Evolutionary conservation across 2,888 invertebrate genomes (phyloP).

Genomic region (Cecidostiba fungosa): DNA sequence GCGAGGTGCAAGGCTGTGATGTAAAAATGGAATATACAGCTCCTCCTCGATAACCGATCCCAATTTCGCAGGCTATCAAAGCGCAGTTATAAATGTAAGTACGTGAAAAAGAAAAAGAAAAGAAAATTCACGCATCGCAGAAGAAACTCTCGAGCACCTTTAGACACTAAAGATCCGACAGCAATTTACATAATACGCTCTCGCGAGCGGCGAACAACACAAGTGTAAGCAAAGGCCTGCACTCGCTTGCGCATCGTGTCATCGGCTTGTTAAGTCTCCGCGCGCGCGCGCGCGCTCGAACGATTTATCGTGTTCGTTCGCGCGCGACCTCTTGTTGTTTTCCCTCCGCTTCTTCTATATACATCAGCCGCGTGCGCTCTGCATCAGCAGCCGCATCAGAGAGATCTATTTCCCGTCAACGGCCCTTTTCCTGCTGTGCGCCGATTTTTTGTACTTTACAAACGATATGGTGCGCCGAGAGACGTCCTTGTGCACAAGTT

Average conservation of each 20-base stretch:
- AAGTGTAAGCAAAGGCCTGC: neutral
- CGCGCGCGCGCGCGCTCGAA: slow-evolving; percentile 14
- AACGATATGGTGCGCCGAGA: too few species aligned
- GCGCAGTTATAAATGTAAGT: too few species aligned
- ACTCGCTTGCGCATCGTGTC: slow-evolving; percentile 31
- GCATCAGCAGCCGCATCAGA: neutral
- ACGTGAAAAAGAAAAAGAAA: too few species aligned
- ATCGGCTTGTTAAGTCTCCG: slow-evolving; percentile 49
- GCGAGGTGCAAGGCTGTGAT: neutral
- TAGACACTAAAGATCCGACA: neutral
- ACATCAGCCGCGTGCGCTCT: too few species aligned
- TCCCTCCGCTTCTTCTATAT: too few species aligned
- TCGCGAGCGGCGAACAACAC: neutral
- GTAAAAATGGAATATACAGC: slow-evolving; percentile 30
- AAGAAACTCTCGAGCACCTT: neutral
- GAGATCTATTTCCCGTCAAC: neutral
- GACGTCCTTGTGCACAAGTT: neutral
- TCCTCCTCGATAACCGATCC: neutral
- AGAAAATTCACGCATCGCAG: neutral
- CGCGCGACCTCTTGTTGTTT: neutral
- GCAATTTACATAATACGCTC: slow-evolving; percentile 49
- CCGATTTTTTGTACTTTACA: too few species aligned
- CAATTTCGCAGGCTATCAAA: neutral
- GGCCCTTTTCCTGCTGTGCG: too few species aligned
- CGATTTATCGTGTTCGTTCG: slow-evolving; percentile 23